phyloP scores from a whole-genome alignment of 2,113 vertebrate species.

The Oncorhynchus mykiss region DNA sequence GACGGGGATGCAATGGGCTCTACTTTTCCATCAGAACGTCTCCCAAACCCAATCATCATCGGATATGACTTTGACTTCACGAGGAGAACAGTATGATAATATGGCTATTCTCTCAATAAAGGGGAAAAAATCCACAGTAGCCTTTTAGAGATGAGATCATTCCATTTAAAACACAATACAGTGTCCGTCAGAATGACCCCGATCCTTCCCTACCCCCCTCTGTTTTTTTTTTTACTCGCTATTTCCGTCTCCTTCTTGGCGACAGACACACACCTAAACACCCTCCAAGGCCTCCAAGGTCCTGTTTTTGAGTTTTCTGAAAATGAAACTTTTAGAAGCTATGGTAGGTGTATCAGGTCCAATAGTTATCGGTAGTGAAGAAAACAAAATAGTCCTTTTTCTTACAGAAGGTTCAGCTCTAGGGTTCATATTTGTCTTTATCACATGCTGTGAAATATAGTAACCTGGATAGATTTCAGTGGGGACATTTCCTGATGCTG shows the following conservation, averaged over 20 bases:
- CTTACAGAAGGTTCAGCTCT: constrained; percentile 21
- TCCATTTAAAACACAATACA: constrained; percentile 71
- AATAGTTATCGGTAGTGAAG: constrained; percentile 11
- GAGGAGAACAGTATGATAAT: constrained; percentile 76
- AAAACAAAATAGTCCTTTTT: constrained; percentile 5
- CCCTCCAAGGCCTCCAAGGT: constrained; percentile 41
- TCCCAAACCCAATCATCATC: constrained; percentile 76
- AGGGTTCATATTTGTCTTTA: constrained; percentile 31
- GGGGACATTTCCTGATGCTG: constrained; percentile 58
- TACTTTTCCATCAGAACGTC: constrained; percentile 70
- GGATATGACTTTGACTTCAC: constrained; percentile 75
- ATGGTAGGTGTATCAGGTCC: constrained; percentile 50
- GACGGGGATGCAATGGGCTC: constrained; percentile 74
- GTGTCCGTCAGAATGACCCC: constrained; percentile 68
- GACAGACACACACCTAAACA: constrained; percentile 16
- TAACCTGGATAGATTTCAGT: constrained; percentile 67
- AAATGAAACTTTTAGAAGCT: constrained; percentile 38
- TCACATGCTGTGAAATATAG: constrained; percentile 42
- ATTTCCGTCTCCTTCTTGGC: constrained; percentile 56
- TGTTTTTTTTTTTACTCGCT: constrained; percentile 44
- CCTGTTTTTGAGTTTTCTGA: constrained; percentile 47
- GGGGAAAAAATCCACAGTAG: constrained; percentile 62
- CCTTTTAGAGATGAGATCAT: constrained; percentile 75
- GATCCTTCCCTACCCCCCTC: constrained; percentile 53
- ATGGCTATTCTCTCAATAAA: constrained; percentile 72